Evolutionary conservation across 2,888 invertebrate species (phyloP).

Genomic region (Arenicola marina): DNA sequence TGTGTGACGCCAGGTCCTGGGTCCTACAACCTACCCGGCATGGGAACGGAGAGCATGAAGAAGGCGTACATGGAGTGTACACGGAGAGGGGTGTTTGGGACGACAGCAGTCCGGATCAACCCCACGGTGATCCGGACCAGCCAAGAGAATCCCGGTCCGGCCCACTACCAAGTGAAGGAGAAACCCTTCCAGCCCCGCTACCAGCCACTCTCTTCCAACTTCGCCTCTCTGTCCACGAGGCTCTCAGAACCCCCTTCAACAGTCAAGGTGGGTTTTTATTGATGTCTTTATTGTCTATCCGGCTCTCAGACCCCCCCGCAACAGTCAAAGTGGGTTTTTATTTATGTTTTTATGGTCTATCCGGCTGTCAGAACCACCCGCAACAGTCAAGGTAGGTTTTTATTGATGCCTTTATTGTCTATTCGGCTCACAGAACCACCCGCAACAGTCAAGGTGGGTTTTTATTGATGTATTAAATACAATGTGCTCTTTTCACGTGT

Average conservation of each 20-base stretch:
- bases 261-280: constrained; percentile 33
- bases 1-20: constrained; percentile 49
- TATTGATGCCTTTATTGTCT: no score
- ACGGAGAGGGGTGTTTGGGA: constrained; percentile 58
- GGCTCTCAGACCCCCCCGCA: no score
- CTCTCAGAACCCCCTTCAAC: constrained; percentile 38
- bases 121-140: constrained; percentile 48
- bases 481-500: background rate
- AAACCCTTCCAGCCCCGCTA: constrained; percentile 47
- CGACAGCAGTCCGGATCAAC: constrained; percentile 50
- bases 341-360: constrained; percentile 25
- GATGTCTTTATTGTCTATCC: no score
- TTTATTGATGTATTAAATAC: background rate
- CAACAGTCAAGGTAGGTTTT: constrained; percentile 32
- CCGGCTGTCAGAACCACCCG: constrained; percentile 40
- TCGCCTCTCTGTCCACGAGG: constrained; percentile 53
- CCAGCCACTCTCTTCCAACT: constrained; percentile 52
- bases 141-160: constrained; percentile 51
- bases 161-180: constrained; percentile 55
- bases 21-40: constrained; percentile 56
- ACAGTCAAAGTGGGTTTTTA: no score
- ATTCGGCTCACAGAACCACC: no score
- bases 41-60: constrained; percentile 58
- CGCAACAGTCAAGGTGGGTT: no score
- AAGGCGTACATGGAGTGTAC: constrained; percentile 59